A percentile compares a stretch with the other conserved stretches of the same genome.
Conservation (phyloP, 2,797 vertebrate genomes). For the Philypnodon macrostomus region DNA sequence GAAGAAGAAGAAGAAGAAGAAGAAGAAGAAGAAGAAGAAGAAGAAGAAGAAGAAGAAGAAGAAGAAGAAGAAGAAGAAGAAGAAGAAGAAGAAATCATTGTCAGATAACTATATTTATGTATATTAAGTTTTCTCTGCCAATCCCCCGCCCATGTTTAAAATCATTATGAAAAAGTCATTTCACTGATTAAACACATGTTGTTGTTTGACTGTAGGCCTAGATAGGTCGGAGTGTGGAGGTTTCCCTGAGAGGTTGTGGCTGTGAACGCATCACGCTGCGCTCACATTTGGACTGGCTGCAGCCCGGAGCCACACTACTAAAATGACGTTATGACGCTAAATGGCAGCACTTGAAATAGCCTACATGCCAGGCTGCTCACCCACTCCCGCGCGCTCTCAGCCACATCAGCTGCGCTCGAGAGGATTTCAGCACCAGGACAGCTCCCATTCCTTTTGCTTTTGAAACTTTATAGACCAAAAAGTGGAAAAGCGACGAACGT, state of each 20-base stretch:
- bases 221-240: neutral
- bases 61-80: too few relatives aligned
- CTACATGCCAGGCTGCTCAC: constrained; percentile 47
- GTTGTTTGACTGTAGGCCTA: too few relatives aligned
- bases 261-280: constrained; percentile 39
- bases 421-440: constrained; percentile 43
- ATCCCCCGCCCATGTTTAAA: too few relatives aligned
- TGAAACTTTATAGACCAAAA: neutral
- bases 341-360: constrained; percentile 71
- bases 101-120: too few relatives aligned
- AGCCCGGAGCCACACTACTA: constrained; percentile 46
- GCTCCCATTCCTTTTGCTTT: neutral
- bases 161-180: too few relatives aligned
- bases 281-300: constrained; percentile 48
- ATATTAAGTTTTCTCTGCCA: too few relatives aligned
- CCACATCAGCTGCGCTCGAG: constrained; percentile 40
- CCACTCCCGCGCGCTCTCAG: constrained; percentile 41
- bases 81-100: too few relatives aligned
- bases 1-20: too few relatives aligned
- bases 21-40: too few relatives aligned
- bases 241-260: constrained; percentile 14
- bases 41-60: too few relatives aligned
- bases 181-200: too few relatives aligned
- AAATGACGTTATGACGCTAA: constrained; percentile 70
- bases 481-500: neutral